Percentiles rank a stretch among this genome's conserved stretches.
These are phyloP conservation scores for Drosophila buzzatii DNA, from an alignment of 2,888 invertebrate species.

Conservation along the genomic window DNA sequence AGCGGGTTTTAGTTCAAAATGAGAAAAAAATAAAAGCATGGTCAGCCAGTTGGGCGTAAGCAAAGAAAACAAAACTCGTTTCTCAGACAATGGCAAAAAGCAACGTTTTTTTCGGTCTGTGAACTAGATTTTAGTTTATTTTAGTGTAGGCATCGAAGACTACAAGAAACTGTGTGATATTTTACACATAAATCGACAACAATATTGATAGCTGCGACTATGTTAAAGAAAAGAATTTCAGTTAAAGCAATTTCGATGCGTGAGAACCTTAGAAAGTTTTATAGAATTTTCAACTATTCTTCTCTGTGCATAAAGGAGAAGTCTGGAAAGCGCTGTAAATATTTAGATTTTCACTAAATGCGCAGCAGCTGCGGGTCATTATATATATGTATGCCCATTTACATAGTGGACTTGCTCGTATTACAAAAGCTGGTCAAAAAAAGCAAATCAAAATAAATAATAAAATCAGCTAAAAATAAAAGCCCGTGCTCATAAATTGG, in stretches of 20 bases:
- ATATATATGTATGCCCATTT: conserved; percentile 39
- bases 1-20: conserved; percentile 35
- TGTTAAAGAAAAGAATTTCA: not conserved
- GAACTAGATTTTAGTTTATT: conserved; percentile 41
- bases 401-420: conserved; percentile 29
- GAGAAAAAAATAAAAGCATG: conserved; percentile 38
- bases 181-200: conserved; percentile 14
- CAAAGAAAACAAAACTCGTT: conserved; percentile 59
- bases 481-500: conserved; percentile 69
- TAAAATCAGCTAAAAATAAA: conserved; percentile 68
- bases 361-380: conserved; percentile 12
- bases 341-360: conserved; percentile 8
- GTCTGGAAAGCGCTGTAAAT: conserved; percentile 1
- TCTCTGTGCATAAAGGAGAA: not conserved
- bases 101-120: conserved; percentile 39
- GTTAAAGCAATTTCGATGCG: not conserved
- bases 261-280: conserved; percentile 1
- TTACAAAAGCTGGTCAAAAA: conserved; percentile 52
- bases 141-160: conserved; percentile 10
- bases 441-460: conserved; percentile 19
- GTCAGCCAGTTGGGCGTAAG: conserved; percentile 58
- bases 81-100: conserved; percentile 61
- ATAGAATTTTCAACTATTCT: not conserved
- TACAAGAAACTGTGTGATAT: conserved; percentile 11
- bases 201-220: conserved; percentile 18